Base-by-base conservation (phyloP, 1,140 invertebrate species). In the Chlorops oryzae region DNA sequence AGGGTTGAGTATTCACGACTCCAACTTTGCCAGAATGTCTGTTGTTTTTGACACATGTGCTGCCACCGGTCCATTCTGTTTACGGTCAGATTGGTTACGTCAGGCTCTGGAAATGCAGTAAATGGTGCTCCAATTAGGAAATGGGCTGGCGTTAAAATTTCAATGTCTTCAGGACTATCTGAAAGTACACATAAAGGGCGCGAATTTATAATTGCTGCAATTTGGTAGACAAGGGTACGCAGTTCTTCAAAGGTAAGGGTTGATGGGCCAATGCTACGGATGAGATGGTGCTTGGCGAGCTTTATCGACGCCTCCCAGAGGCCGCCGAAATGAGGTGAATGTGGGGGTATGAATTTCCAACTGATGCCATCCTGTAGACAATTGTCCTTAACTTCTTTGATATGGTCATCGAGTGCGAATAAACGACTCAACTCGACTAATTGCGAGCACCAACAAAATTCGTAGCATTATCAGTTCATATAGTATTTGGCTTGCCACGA, bases 331-430 rank as follows among this genome's bases (percentile, higher is more conserved):
- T 54, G 47, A 15, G 47, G 52, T 15, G 47, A 28, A 20, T 23
- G 41, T 6, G 41, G 52, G n/a, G 42, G 42, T 10, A 54, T 54
- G 23, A 50, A 54, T 17, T 50, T 57, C 28, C 22, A 53, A 41
- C 61, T 32, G 27, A 7, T 32, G 27, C 7, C 27, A n/a, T 32
- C 27, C 7, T 13, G 7, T 7, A 32, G 27, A n/a, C 7, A 32
- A 32, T 9, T 7, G n/a, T 32, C 27, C 27, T 32, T 32, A 32
- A 32, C 7, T 13, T 32, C 27, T n/a, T n/a, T n/a, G n/a, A n/a
- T n/a, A n/a, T n/a, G n/a, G n/a, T n/a, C n/a, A n/a, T n/a, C n/a
- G n/a, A n/a, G n/a, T n/a, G n/a, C n/a, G n/a, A n/a, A n/a, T n/a
- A n/a, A n/a, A n/a, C n/a, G n/a, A n/a, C n/a, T n/a, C n/a, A n/a